Percentiles rank a stretch among this genome's conserved stretches.
Conservation (phyloP, 2,113 vertebrate species). For the Plectropomus leopardus region DNA sequence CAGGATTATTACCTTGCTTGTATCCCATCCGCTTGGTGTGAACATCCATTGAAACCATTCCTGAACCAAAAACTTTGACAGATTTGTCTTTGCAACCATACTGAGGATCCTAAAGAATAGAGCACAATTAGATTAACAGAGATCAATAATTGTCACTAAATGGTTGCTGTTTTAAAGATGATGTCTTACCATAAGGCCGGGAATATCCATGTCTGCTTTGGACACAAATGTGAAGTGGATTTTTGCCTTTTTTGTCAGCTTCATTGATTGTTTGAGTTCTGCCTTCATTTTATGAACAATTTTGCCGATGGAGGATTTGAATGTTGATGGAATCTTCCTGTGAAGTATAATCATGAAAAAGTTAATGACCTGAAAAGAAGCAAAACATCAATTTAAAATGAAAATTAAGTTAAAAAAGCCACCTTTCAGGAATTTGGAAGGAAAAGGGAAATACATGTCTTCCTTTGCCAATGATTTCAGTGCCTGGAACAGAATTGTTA, state of each 20-base stretch:
- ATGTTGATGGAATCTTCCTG: constrained; percentile 78
- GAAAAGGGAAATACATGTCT: constrained; percentile 73
- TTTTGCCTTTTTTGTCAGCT: constrained; percentile 49
- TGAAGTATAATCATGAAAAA: background rate
- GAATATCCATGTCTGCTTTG: constrained; percentile 59
- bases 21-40: constrained; percentile 71
- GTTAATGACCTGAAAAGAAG: fast-evolving
- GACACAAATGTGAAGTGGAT: constrained; percentile 75
- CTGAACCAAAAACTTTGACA: constrained; percentile 73
- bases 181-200: constrained; percentile 72
- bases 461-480: constrained; percentile 64
- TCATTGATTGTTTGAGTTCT: constrained; percentile 74
- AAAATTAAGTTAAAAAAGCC: fast-evolving
- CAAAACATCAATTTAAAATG: fast-evolving
- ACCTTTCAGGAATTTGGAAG: constrained; percentile 78
- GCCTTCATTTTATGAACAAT: constrained; percentile 75
- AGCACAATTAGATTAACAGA: background rate
- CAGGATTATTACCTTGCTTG: constrained; percentile 68
- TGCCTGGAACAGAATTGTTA: constrained; percentile 45
- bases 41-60: constrained; percentile 73
- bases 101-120: constrained; percentile 72
- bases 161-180: background rate
- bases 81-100: constrained; percentile 69
- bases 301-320: constrained; percentile 52
- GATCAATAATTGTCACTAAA: fast-evolving